Evolutionary conservation across 2,797 vertebrate genomes (phyloP).

Genomic region (Mormyrus proboscirostris): DNA sequence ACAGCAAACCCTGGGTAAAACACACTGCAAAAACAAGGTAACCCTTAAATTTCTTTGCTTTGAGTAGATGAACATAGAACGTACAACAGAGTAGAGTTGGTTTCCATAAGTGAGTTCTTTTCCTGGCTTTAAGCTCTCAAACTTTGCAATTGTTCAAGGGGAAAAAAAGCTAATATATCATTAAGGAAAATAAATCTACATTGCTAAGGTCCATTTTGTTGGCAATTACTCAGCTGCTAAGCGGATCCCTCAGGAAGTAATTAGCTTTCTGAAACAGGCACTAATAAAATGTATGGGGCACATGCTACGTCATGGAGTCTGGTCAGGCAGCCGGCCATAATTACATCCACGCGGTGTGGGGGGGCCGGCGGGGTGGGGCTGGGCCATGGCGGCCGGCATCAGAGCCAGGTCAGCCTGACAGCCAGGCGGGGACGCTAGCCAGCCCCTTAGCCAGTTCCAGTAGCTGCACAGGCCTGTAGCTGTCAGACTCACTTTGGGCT

Average conservation of each 20-base stretch:
- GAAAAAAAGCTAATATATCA: background rate
- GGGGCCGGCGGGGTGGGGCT: background rate
- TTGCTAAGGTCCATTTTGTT: conserved; percentile 57
- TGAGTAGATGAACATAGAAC: background rate
- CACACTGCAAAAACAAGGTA: background rate
- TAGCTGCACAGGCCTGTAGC: background rate
- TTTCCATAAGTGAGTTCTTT: background rate
- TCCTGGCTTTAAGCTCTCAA: background rate
- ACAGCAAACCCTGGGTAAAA: background rate
- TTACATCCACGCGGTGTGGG: conserved; percentile 12
- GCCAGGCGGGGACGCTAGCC: background rate
- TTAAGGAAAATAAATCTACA: conserved; percentile 31
- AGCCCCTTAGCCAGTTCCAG: background rate
- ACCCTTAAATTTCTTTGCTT: background rate
- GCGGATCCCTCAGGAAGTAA: conserved; percentile 68
- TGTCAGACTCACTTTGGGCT: background rate
- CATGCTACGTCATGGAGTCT: conserved; percentile 51
- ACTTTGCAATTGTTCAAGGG: background rate
- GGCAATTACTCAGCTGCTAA: conserved; percentile 56
- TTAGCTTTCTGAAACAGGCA: conserved; percentile 61
- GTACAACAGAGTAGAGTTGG: background rate
- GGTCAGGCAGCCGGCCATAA: conserved; percentile 38
- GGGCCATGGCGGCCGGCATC: background rate
- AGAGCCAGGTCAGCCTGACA: background rate
- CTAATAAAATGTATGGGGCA: conserved; percentile 67